Evolutionary conservation across 1,140 invertebrate genomes (phyloP), one percentile per base, ranked within the genome.

Genomic region (Littorina saxatilis): DNA sequence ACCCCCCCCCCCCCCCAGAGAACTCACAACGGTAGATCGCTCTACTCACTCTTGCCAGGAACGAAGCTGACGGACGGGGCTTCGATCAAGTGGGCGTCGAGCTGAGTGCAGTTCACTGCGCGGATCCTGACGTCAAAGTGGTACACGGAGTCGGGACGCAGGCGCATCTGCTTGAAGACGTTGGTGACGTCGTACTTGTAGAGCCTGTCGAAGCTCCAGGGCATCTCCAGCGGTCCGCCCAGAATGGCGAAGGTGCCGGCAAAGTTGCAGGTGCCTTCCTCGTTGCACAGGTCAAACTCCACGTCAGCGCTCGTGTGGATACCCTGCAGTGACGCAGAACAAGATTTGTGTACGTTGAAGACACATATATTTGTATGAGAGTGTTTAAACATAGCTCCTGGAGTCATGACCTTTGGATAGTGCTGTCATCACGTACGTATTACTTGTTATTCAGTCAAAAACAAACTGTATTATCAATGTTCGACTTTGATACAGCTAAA

Each of bases 151-250:
- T 77, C 76, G n/a, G 55, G 61, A 20, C 73, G 23, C 23, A 84
- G 50, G 32, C 66, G 32, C 52, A 80, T 43, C 27, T 70, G 75
- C 47, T 78, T 68, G 50, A 82, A 75, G 23, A 61, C 66, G 50
- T 13, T 32, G 32, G 50, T 58, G 63, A 84, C 77, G n/a, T 86
- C 83, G 50, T 79, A 82, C 40, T 81, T 80, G 82, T 79, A 86
- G 7, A 83, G 77, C 35, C 81, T 32, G 72, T 83, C 83, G 63
- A 81, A 86, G 27, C 70, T 50, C 81, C 82, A 84, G 5, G 85
- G 83, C 83, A 83, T 81, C 63, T 86, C 85, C n/a, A 55, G 15
- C 35, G 76, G 76, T 23, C 85, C 85, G 27, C 85, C 85, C 72
- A 86, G 58, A 5, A 86, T 50, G 32, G 77, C 63, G 68, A 86